A percentile compares a stretch with the other conserved stretches of the same genome.
These are phyloP conservation scores for Alligator sinensis DNA, from an alignment of 2,113 vertebrate species.

Conservation along the genomic window DNA sequence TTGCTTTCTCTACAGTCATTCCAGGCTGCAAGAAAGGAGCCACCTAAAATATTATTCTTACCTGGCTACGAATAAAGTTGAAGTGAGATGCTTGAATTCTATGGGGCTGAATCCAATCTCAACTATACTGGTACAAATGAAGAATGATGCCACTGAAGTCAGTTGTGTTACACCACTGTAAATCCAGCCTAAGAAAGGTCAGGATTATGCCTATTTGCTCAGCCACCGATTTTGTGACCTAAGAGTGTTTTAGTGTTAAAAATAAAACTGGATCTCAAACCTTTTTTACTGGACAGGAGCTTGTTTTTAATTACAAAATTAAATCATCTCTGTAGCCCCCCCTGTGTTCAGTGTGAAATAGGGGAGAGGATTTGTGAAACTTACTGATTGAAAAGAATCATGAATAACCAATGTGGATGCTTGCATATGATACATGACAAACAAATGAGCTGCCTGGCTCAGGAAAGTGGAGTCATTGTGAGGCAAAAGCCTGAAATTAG, in stretches of 20 bases:
- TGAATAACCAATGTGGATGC: slow-evolving; percentile 12
- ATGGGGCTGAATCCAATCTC: neutral
- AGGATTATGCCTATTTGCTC: slow-evolving; percentile 1
- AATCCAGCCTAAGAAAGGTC: neutral
- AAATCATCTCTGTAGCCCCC: neutral
- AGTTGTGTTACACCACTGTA: neutral
- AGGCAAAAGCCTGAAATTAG: slow-evolving; percentile 70
- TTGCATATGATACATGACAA: neutral
- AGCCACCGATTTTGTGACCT: neutral
- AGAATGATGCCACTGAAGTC: neutral
- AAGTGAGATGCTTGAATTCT: neutral
- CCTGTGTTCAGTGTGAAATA: neutral
- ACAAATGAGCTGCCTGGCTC: slow-evolving; percentile 40
- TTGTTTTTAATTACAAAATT: slow-evolving; percentile 24
- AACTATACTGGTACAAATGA: neutral
- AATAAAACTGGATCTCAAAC: slow-evolving; percentile 10
- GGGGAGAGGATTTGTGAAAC: slow-evolving; percentile 23
- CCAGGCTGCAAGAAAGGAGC: neutral
- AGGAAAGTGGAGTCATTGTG: slow-evolving; percentile 38
- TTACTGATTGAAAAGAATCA: slow-evolving; percentile 41
- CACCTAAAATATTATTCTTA: neutral
- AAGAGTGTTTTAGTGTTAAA: neutral
- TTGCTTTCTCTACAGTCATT: neutral
- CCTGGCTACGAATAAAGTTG: neutral
- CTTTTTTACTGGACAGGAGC: neutral